Evolutionary conservation across 2,797 vertebrate genomes (phyloP).

Genomic region (Microctenopoma steveboyesi): DNA sequence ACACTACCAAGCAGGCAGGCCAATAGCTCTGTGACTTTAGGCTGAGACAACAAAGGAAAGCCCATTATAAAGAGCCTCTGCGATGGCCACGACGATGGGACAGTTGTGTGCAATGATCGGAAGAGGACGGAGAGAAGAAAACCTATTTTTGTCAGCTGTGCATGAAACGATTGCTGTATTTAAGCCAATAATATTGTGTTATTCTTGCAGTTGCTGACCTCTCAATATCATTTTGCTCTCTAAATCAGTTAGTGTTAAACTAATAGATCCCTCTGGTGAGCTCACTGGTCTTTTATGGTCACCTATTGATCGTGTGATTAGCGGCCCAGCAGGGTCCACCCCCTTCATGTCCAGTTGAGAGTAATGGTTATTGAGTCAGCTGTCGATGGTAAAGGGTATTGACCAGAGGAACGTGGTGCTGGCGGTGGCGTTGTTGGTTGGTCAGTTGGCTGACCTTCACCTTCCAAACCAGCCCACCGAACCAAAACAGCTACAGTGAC

Average conservation of each 20-base stretch:
- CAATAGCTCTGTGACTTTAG: constrained; percentile 56
- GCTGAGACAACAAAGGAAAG: constrained; percentile 72
- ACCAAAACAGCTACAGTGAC: constrained; percentile 53
- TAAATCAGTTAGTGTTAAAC: constrained; percentile 56
- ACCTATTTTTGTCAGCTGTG: neutral
- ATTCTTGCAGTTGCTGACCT: constrained; percentile 17
- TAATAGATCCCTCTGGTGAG: constrained; percentile 59
- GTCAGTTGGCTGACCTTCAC: constrained; percentile 69
- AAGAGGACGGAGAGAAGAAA: constrained; percentile 6
- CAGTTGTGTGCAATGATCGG: constrained; percentile 17
- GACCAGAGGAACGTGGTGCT: constrained; percentile 57
- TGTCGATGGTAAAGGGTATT: constrained; percentile 70
- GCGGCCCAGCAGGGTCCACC: constrained; percentile 63
- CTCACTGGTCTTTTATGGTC: constrained; percentile 74
- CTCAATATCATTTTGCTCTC: constrained; percentile 42
- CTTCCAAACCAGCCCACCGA: constrained; percentile 44
- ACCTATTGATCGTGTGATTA: constrained; percentile 78
- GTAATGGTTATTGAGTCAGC: constrained; percentile 79
- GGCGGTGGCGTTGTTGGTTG: constrained; percentile 7
- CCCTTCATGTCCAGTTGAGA: constrained; percentile 72
- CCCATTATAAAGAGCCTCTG: constrained; percentile 29
- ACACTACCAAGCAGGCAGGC: constrained; percentile 58
- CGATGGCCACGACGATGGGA: constrained; percentile 53
- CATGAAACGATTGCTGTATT: neutral
- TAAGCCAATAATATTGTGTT: neutral